phyloP scores from a whole-genome alignment of 2,888 invertebrate species.

The Cryptocephalus primarius region DNA sequence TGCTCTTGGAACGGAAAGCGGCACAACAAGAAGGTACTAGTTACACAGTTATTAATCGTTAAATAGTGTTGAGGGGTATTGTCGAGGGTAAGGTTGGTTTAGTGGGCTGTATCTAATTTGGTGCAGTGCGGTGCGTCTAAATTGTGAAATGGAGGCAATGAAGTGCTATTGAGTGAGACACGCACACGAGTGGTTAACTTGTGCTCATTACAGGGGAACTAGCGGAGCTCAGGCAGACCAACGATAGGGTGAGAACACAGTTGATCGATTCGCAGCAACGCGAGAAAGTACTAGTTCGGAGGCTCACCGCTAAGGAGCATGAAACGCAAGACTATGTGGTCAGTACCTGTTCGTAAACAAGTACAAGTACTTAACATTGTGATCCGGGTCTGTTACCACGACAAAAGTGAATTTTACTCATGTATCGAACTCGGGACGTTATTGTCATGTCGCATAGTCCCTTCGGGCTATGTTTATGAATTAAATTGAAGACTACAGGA shows the following conservation, averaged over 20 bases:
- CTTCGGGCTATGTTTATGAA: too few relatives aligned
- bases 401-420: too few relatives aligned
- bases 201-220: slow-evolving; percentile 51
- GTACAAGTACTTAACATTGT: too few relatives aligned
- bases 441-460: too few relatives aligned
- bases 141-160: slow-evolving; percentile 10
- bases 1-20: slow-evolving; percentile 62
- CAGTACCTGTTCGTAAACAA: slow-evolving; percentile 37
- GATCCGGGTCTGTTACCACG: too few relatives aligned
- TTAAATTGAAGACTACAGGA: too few relatives aligned
- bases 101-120: slow-evolving; percentile 17
- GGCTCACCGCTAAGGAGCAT: slow-evolving; percentile 91
- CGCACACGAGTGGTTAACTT: slow-evolving; percentile 14
- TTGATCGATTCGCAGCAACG: slow-evolving; percentile 78
- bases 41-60: slow-evolving; percentile 29
- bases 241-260: slow-evolving; percentile 71
- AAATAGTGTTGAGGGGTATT: slow-evolving; percentile 9
- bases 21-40: slow-evolving; percentile 67
- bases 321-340: slow-evolving; percentile 95
- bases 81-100: slow-evolving; percentile 5
- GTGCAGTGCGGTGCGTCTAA: slow-evolving; percentile 22
- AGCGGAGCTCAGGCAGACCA: slow-evolving; percentile 61
- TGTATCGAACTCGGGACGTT: too few relatives aligned
- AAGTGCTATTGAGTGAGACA: slow-evolving; percentile 11
- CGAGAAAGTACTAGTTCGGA: slow-evolving; percentile 84